Conservation (phyloP, 2,113 vertebrate genomes). For the Madoqua kirkii region DNA sequence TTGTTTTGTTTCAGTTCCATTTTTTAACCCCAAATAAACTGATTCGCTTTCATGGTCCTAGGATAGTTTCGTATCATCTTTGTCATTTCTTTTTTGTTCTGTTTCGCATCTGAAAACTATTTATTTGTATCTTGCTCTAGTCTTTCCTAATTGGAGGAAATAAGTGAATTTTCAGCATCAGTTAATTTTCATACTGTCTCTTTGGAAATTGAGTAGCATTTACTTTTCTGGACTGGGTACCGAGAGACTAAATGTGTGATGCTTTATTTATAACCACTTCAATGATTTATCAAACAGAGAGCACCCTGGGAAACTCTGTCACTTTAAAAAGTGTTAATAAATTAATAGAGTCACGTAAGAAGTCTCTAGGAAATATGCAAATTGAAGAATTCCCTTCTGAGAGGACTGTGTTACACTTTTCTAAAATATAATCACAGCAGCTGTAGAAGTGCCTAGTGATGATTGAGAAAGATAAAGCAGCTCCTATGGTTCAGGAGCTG, state of each 20-base stretch:
- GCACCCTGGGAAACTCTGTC: constrained; percentile 12
- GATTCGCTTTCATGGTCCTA: background rate
- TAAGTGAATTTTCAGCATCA: constrained; percentile 22
- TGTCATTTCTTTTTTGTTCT: background rate
- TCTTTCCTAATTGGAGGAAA: background rate
- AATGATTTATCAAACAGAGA: constrained; percentile 39
- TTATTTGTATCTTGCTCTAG: background rate
- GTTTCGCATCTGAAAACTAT: background rate
- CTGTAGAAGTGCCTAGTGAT: background rate
- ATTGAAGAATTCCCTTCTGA: background rate
- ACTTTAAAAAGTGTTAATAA: constrained; percentile 47
- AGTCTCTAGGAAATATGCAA: constrained; percentile 45
- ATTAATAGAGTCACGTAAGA: constrained; percentile 52
- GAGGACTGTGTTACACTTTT: background rate
- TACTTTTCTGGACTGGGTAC: constrained; percentile 25
- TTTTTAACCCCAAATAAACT: background rate
- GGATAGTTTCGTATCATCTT: background rate
- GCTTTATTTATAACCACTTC: constrained; percentile 60
- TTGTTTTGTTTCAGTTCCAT: background rate
- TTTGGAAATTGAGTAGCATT: background rate
- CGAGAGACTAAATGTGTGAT: background rate
- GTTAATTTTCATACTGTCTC: constrained; percentile 5
- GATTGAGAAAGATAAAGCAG: background rate
- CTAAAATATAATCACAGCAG: background rate
- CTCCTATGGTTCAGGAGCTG: no score